Base-by-base conservation (phyloP, 2,797 vertebrate genomes). In the Rhinogobio ventralis region DNA sequence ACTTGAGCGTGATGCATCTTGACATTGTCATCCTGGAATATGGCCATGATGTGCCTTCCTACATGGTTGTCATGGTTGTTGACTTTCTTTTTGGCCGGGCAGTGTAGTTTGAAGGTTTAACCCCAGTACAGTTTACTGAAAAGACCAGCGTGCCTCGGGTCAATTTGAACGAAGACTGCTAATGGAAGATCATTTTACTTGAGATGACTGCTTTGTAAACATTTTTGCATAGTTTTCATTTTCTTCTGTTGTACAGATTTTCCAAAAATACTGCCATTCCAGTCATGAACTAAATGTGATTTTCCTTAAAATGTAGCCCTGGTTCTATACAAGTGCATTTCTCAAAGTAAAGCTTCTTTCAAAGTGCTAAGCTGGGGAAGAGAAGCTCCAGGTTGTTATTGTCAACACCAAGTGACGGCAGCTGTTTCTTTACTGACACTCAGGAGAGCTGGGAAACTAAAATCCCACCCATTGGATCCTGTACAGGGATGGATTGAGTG, bases 371-470 rank as follows among this genome's bases (percentile, higher is more conserved):
- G 23, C 49, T 74, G 81, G 45, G 13, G 19, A 55, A 68, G 80
- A 79, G 30, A 64, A 66, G 28, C 71, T 79, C 53, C 71, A 69
- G 77, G 75, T 73, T 86, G 53, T 77, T 77, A 49, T 77, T 82
- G 73, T 71, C 53, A 82, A 77, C 51, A 9, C 36, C 51, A 23
- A 30, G 46, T 11, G 75, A 55, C 19, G 66, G 64, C 85, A 86
- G 81, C 85, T 83, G 85, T 73, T 66, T n/a, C 25, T 55, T 73
- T 83, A 68, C 66, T 73, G 74, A 73, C 67, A 57, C 62, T 69
- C 66, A 36, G 73, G 64, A 84, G 82, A 69, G 45, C 49, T 76
- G 60, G 51, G 46, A 57, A 76, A 30, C 30, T 55, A 53, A 69
- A 83, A 53, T 25, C 49, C 62, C 62, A 76, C 25, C 20, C 36